A percentile compares a stretch with the other conserved stretches of the same genome.
Conservation (phyloP, 1,140 invertebrate genomes). For the Scaptomyza hsui region DNA sequence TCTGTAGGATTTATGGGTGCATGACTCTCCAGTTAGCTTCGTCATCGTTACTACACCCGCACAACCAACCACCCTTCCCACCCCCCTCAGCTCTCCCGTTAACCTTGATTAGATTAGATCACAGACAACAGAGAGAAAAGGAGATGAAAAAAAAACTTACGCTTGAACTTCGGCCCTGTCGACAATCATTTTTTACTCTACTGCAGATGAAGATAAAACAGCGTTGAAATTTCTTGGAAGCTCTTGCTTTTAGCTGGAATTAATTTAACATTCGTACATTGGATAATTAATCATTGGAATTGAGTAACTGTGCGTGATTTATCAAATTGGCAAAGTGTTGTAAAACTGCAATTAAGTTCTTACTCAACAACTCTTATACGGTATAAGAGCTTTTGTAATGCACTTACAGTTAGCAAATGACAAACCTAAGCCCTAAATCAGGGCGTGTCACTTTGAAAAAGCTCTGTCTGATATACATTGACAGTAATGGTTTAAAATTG, state of each 20-base stretch:
- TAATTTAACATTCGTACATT: background rate
- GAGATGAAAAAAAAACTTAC: background rate
- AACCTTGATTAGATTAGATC: constrained; percentile 33
- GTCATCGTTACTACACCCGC: constrained; percentile 68
- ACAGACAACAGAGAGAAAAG: background rate
- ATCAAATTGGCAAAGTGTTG: no score
- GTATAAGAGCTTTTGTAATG: no score
- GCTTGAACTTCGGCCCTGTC: constrained; percentile 31
- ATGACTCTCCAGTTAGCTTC: constrained; percentile 55
- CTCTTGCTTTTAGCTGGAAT: constrained; percentile 14
- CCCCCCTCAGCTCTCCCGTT: no score
- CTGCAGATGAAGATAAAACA: constrained; percentile 27
- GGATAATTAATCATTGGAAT: constrained; percentile 24
- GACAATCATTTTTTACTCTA: constrained; percentile 37
- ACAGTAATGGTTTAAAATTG: constrained; percentile 9
- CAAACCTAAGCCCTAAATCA: constrained; percentile 19
- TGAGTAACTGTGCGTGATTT: constrained; percentile 3
- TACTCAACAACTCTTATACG: background rate
- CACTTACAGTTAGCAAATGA: background rate
- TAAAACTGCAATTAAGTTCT: no score
- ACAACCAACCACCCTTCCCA: constrained; percentile 29
- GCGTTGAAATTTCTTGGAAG: constrained; percentile 24
- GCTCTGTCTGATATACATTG: constrained; percentile 20
- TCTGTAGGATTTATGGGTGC: constrained; percentile 56
- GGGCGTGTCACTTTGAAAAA: constrained; percentile 29